These are phyloP conservation scores for Lithophane leautieri DNA, from an alignment of 2,888 invertebrate genomes.

Conservation along the genomic window DNA sequence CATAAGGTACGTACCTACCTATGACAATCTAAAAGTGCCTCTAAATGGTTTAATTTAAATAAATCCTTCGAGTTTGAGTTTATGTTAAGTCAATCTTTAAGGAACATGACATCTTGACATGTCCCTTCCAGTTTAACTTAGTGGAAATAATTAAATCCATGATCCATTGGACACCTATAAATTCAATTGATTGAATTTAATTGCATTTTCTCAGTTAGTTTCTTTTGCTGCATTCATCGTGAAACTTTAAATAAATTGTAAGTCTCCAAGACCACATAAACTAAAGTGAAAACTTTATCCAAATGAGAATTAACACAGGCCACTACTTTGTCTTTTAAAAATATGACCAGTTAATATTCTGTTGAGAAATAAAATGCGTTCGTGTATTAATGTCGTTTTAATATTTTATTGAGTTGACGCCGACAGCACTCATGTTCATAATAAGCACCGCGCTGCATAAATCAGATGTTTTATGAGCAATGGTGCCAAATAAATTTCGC, in stretches of 20 bases:
- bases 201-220: conserved; percentile 15
- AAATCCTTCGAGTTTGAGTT: background rate
- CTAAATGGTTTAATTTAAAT: background rate
- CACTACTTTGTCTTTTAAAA: conserved; percentile 69
- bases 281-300: conserved; percentile 50
- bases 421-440: conserved; percentile 80
- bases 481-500: conserved; percentile 83
- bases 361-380: conserved; percentile 76
- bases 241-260: conserved; percentile 15
- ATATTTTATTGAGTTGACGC: conserved; percentile 83
- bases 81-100: background rate
- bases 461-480: conserved; percentile 82
- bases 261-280: conserved; percentile 29
- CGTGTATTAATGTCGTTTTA: conserved; percentile 81
- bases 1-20: background rate
- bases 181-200: conserved; percentile 27
- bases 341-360: conserved; percentile 73
- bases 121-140: background rate
- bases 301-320: conserved; percentile 54
- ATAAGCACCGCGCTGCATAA: conserved; percentile 80
- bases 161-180: background rate
- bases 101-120: background rate
- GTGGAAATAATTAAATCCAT: background rate
- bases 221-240: background rate
- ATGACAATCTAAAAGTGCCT: background rate